Percentiles rank a stretch among this genome's conserved stretches.
phyloP scores from a whole-genome alignment of 2,797 vertebrate species.

The Sylvilagus floridanus region DNA sequence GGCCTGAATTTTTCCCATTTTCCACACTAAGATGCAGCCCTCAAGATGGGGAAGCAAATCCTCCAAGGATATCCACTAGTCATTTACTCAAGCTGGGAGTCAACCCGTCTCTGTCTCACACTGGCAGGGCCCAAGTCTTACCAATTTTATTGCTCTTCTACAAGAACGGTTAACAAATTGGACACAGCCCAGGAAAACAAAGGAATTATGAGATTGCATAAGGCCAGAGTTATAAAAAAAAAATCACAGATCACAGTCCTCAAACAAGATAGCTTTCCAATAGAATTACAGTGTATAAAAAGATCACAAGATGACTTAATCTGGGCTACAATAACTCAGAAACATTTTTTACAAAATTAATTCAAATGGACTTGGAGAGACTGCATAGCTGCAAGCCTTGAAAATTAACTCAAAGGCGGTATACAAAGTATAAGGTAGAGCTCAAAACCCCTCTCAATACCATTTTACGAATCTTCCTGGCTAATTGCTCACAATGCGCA shows the following conservation, averaged over 20 bases:
- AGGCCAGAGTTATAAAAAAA: neutral
- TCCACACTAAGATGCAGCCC: neutral
- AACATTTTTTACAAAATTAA: conserved; percentile 58
- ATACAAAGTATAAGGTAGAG: conserved; percentile 47
- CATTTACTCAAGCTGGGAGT: neutral
- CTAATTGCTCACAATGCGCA: neutral
- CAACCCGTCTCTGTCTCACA: neutral
- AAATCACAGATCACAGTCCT: conserved; percentile 12
- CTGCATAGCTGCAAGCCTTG: neutral
- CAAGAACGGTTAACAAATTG: conserved; percentile 67
- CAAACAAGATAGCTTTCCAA: conserved; percentile 71
- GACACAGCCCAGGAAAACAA: conserved; percentile 68
- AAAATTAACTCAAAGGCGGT: conserved; percentile 64
- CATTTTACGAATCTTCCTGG: neutral
- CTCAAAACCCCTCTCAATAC: neutral
- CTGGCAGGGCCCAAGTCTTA: neutral
- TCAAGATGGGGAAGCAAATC: neutral
- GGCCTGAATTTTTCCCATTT: neutral
- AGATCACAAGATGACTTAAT: conserved; percentile 76
- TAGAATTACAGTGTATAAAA: conserved; percentile 68
- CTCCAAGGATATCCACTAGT: neutral
- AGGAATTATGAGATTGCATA: conserved; percentile 69
- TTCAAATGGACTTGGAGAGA: conserved; percentile 69
- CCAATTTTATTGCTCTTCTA: conserved; percentile 59
- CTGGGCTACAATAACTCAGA: conserved; percentile 63